phyloP scores from a whole-genome alignment of 1,140 invertebrate genomes.

The Steinernema khuongi region DNA sequence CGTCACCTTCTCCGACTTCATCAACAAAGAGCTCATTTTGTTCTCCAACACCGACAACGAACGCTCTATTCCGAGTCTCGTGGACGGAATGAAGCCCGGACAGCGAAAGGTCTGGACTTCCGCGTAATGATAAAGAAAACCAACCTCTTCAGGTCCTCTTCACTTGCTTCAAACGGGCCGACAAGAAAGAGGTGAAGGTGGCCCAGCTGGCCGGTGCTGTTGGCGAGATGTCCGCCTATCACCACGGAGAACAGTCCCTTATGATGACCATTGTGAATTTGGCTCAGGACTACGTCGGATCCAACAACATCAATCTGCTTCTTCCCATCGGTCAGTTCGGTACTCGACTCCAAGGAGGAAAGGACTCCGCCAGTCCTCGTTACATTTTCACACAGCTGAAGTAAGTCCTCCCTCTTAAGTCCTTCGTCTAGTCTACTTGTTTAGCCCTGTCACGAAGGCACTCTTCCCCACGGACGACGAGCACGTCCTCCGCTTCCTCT shows the following conservation, averaged over 20 bases:
- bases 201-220: constrained; percentile 95
- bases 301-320: constrained; percentile 93
- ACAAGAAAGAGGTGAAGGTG: constrained; percentile 93
- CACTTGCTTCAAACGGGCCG: constrained; percentile 91
- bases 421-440: constrained; percentile 12
- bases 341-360: constrained; percentile 73
- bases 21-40: constrained; percentile 90
- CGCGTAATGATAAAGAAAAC: no score
- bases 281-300: constrained; percentile 95
- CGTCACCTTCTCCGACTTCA: constrained; percentile 85
- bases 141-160: constrained; percentile 68
- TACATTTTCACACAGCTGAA: constrained; percentile 91
- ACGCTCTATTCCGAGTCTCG: constrained; percentile 83
- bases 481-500: constrained; percentile 76
- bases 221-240: constrained; percentile 91
- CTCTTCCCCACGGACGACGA: constrained; percentile 87
- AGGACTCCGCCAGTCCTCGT: constrained; percentile 91
- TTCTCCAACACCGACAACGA: constrained; percentile 96
- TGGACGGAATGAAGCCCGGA: constrained; percentile 91
- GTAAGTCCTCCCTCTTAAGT: constrained; percentile 61
- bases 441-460: constrained; percentile 71
- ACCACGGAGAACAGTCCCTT: constrained; percentile 91
- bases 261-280: constrained; percentile 93
- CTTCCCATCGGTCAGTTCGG: constrained; percentile 91
- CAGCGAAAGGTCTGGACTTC: constrained; percentile 78